Conservation (phyloP, 2,888 invertebrate genomes). For the Pachycephus smyrnensis region DNA sequence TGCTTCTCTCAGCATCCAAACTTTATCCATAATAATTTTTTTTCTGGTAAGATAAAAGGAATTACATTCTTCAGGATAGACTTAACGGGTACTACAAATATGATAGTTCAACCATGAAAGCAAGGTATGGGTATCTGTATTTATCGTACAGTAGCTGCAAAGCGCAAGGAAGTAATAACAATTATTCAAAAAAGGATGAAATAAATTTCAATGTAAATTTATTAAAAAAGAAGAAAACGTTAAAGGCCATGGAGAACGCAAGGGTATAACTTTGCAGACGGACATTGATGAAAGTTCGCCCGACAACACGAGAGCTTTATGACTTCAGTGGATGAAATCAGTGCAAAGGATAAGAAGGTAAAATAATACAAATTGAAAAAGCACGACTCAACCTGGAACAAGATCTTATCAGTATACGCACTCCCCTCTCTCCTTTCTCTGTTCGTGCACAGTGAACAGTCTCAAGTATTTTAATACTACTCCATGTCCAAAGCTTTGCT, state of each 20-base stretch:
- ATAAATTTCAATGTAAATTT: not conserved
- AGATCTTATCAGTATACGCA: not conserved
- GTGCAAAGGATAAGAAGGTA: not conserved
- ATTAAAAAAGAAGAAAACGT: not conserved
- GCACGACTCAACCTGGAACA: not conserved
- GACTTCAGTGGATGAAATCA: not conserved
- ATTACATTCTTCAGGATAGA: not conserved
- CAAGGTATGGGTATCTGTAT: not conserved
- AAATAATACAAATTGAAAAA: not conserved
- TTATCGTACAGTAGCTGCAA: not conserved
- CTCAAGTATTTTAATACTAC: not conserved
- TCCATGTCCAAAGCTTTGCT: too few species aligned
- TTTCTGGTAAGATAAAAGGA: not conserved
- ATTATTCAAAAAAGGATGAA: not conserved
- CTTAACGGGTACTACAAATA: not conserved
- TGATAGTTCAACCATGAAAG: not conserved
- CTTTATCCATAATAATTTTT: not conserved
- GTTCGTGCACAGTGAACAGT: not conserved
- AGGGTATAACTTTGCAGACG: not conserved
- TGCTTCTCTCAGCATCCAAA: not conserved
- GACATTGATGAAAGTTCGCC: not conserved
- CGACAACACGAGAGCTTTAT: not conserved
- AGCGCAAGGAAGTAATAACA: not conserved
- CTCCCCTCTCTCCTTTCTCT: not conserved
- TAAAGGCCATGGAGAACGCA: not conserved